Evolutionary conservation across 2,797 vertebrate genomes (phyloP).

Genomic region (Eulemur albifrons): DNA sequence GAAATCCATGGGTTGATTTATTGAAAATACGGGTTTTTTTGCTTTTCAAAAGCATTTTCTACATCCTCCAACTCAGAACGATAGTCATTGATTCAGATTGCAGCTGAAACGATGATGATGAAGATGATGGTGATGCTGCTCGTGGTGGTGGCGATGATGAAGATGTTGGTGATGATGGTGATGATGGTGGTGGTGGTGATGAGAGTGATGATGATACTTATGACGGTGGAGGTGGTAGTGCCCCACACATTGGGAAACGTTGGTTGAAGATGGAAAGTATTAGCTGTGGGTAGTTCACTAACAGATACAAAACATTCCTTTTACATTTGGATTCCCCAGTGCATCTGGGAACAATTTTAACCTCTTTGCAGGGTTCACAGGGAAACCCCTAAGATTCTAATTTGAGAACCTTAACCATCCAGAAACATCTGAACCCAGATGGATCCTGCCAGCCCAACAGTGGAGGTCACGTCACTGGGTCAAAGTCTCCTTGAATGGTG

Average conservation of each 20-base stretch:
- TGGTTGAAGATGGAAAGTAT: background rate
- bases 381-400: background rate
- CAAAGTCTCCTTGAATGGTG: background rate
- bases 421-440: background rate
- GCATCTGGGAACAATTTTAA: background rate
- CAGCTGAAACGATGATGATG: background rate
- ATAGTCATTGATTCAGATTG: background rate
- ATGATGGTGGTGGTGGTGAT: too few relatives aligned
- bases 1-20: slow-evolving; percentile 5
- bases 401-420: background rate
- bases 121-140: background rate
- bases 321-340: background rate
- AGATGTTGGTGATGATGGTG: background rate
- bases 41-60: slow-evolving; percentile 2
- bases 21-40: background rate
- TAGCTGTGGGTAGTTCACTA: background rate
- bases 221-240: background rate
- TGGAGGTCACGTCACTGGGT: background rate
- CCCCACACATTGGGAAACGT: background rate
- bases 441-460: background rate
- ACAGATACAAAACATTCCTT: background rate
- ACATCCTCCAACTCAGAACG: background rate
- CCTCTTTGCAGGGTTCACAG: background rate
- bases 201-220: background rate
- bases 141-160: background rate